A percentile compares a stretch with the other conserved stretches of the same genome.
Conservation (phyloP, 1,140 invertebrate genomes). For the Laodelphax striatellus region DNA sequence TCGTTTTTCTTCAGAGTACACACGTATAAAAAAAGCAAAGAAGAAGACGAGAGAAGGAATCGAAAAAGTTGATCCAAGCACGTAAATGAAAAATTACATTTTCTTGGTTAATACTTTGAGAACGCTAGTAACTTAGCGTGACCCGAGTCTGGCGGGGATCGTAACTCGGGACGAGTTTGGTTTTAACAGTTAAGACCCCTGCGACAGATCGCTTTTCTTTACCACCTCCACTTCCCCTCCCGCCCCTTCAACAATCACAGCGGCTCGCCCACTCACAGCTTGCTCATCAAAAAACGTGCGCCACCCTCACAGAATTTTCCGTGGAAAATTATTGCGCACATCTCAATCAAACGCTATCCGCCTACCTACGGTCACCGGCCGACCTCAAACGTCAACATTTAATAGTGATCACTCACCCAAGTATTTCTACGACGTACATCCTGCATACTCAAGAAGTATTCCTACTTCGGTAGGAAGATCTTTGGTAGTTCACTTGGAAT, state of each 20-base stretch:
- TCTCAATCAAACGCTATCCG: no score
- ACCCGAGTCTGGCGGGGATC: not conserved
- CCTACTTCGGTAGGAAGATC: no score
- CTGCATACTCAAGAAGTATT: no score
- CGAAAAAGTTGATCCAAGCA: slow-evolving; percentile 25
- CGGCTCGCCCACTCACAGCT: not conserved
- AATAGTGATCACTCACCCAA: no score
- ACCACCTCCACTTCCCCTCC: not conserved
- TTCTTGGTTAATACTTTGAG: slow-evolving; percentile 22
- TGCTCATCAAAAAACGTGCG: no score
- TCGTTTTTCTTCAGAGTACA: slow-evolving; percentile 16
- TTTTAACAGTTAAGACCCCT: no score
- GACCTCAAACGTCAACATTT: no score
- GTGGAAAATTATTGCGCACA: no score
- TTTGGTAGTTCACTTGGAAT: no score
- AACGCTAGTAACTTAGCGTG: slow-evolving; percentile 4
- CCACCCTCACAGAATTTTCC: no score
- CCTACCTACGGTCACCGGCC: no score
- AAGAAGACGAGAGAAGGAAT: slow-evolving; percentile 13
- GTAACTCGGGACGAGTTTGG: not conserved
- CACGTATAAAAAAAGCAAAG: slow-evolving; percentile 11
- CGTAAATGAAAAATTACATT: slow-evolving; percentile 26
- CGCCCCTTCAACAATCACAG: not conserved
- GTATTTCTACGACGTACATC: no score
- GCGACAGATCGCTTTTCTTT: not conserved